Evolutionary conservation across 2,113 vertebrate species (phyloP), one percentile per base, ranked within the genome.

Genomic region (Seriola aureovittata): DNA sequence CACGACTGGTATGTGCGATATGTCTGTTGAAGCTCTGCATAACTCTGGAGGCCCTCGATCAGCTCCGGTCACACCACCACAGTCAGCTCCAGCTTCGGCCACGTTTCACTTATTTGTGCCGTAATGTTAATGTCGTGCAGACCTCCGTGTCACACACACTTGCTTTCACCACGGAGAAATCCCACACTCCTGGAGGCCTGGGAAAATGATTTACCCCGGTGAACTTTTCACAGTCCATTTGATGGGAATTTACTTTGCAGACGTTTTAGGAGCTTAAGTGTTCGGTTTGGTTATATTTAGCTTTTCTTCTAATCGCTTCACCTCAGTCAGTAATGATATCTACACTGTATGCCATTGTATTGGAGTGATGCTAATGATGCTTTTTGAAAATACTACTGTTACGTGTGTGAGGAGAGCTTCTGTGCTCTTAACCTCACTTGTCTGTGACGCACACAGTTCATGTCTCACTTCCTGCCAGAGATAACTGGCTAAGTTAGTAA

Each of bases 1-100:
- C 79, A 57, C 38, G 85, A 67, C 75, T 90, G 91, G 88, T 88
- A 89, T 92, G 91, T 48, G 36, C 7, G 81, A 79, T 88, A 88
- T 90, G 88, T 89, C 62, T 68, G 75, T 29, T 57, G 73, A 88
- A 71, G 72, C 88, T 86, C 17, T 0, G 5, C 5, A 32, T 40
- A 71, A 71, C 64, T 70, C 1, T 32, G 59, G 57, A 85, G 42
- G 83, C 62, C 73, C 68, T 76, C 58, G 13, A 38, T 38, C 8
- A 0, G 16, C 48, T 19, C 16, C 48, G 5, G 48, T 50, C n/a
- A 23, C n/a, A 21, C 71, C 55, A 0, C 38, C 54, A 1, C 73
- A 9, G 3, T 16, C 48, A 68, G 80, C 21, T 64, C 38, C 63
- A 14, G 55, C 32, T 25, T 57, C 13, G 16, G 66, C n/a, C 66